Conservation (phyloP, 1,140 invertebrate genomes). For the Ips typographus region DNA sequence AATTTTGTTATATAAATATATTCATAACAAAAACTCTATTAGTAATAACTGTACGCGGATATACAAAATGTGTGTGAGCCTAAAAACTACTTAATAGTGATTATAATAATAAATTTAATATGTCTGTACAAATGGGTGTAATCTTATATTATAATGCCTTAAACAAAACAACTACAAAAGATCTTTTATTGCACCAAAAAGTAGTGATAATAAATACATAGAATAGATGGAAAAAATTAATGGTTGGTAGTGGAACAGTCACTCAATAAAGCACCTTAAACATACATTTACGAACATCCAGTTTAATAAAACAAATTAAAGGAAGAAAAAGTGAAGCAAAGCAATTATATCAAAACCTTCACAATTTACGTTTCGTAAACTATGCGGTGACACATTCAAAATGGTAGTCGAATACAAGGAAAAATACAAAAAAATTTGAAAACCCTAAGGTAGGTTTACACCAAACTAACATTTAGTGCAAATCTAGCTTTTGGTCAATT, state of each 20-base stretch:
- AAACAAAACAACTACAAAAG: background rate
- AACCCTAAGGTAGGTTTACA: too few species aligned
- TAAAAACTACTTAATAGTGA: too few species aligned
- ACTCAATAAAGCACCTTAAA: too few species aligned
- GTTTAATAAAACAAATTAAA: background rate
- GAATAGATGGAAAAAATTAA: background rate
- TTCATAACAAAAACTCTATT: background rate
- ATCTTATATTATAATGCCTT: too few species aligned
- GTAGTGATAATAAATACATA: conserved; percentile 4
- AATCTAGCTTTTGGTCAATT: too few species aligned
- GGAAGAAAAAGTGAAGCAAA: conserved; percentile 6
- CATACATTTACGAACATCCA: too few species aligned
- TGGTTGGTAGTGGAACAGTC: too few species aligned
- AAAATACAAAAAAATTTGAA: too few species aligned
- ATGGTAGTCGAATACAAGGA: background rate
- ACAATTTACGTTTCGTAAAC: conserved; percentile 50
- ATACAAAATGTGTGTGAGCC: too few species aligned
- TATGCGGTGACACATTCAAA: conserved; percentile 45
- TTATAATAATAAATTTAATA: too few species aligned
- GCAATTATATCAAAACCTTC: conserved; percentile 47
- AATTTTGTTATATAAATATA: conserved; percentile 1
- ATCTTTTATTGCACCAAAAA: conserved; percentile 4
- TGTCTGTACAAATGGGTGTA: too few species aligned
- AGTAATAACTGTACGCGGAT: conserved; percentile 3
- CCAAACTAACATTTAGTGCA: too few species aligned